These are phyloP conservation scores for Peucedramus taeniatus DNA, from an alignment of 2,113 vertebrate genomes.

Conservation along the genomic window DNA sequence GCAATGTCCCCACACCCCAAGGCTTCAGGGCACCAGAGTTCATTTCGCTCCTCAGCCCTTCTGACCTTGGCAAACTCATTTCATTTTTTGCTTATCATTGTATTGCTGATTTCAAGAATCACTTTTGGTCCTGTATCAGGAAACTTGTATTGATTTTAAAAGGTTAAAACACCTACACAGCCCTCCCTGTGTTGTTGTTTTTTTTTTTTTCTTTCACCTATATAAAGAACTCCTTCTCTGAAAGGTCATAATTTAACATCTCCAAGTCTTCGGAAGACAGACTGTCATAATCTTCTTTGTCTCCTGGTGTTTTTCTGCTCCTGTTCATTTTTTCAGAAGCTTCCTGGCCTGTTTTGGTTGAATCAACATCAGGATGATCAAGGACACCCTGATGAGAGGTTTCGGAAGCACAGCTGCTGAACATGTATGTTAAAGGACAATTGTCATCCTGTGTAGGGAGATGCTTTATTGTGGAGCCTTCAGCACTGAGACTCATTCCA, in stretches of 20 bases:
- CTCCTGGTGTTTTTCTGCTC: neutral
- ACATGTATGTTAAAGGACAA: neutral
- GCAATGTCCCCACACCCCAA: neutral
- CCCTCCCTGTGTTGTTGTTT: too few species aligned
- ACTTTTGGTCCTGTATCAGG: neutral
- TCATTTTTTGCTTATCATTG: neutral
- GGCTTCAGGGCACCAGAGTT: neutral
- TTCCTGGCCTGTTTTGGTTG: neutral
- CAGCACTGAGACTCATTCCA: neutral
- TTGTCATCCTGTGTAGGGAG: neutral
- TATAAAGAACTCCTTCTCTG: slow-evolving; percentile 45
- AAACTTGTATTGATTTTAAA: neutral
- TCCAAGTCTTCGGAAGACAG: neutral
- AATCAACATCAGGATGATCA: neutral
- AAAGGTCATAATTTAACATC: neutral
- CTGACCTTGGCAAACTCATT: neutral
- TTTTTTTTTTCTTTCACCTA: neutral
- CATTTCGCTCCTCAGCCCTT: neutral
- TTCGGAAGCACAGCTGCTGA: neutral
- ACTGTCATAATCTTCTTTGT: neutral
- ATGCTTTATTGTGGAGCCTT: neutral
- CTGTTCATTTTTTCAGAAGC: neutral
- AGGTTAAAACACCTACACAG: too few species aligned
- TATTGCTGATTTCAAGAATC: neutral
- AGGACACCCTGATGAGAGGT: neutral